These are phyloP conservation scores for Flexamia atlantica DNA, from an alignment of 2,888 invertebrate genomes.

Conservation along the genomic window DNA sequence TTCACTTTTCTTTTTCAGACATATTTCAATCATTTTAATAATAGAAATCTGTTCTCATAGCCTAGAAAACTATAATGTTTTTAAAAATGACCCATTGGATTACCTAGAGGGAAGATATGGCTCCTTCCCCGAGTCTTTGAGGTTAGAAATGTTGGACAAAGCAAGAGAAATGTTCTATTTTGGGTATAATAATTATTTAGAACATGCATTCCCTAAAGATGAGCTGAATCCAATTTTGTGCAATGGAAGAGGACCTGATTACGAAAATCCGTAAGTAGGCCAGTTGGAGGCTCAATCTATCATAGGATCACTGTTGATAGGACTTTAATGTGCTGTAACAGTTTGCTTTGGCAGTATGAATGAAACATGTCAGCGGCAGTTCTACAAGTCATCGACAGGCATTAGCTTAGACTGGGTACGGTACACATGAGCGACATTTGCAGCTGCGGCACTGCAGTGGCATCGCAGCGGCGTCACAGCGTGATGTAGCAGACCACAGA, in stretches of 20 bases:
- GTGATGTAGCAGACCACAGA: too few relatives aligned
- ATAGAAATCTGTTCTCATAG: slow-evolving; percentile 13
- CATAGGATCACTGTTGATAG: too few relatives aligned
- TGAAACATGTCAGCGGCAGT: too few relatives aligned
- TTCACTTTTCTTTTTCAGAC: slow-evolving; percentile 25
- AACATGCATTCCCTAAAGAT: slow-evolving; percentile 80
- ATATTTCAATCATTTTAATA: slow-evolving; percentile 2
- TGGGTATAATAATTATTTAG: slow-evolving; percentile 81
- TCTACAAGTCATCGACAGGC: too few relatives aligned
- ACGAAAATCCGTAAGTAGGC: slow-evolving; percentile 78
- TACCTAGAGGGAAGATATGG: slow-evolving; percentile 73
- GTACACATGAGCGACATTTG: too few relatives aligned
- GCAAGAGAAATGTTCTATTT: slow-evolving; percentile 78
- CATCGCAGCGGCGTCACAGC: too few relatives aligned
- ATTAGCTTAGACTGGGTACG: too few relatives aligned
- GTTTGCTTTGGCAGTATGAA: too few relatives aligned
- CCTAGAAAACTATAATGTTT: slow-evolving; percentile 36
- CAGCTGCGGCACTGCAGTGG: too few relatives aligned
- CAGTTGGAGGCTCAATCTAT: too few relatives aligned
- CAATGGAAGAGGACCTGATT: slow-evolving; percentile 80
- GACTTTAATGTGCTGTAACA: too few relatives aligned
- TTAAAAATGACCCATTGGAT: slow-evolving; percentile 66
- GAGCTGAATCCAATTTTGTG: slow-evolving; percentile 81
- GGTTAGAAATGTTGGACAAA: slow-evolving; percentile 73
- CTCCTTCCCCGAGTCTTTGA: slow-evolving; percentile 73